Evolutionary conservation across 2,113 vertebrate genomes (phyloP).

Genomic region (Odontophorus gujanensis): DNA sequence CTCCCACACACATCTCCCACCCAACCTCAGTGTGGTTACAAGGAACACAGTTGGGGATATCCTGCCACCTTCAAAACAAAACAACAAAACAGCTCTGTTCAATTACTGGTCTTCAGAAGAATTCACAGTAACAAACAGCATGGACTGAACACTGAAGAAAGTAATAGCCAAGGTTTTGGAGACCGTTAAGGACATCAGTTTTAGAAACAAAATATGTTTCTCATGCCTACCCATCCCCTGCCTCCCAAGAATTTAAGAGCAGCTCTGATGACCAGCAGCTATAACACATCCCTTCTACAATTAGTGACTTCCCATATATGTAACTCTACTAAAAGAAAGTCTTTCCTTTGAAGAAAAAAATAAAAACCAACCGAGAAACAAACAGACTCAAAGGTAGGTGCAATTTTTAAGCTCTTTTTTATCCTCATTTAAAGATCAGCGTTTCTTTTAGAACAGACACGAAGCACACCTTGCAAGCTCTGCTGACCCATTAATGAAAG

Average conservation of each 20-base stretch:
- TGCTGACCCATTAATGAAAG: not conserved
- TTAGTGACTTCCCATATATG: not conserved
- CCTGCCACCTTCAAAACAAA: not conserved
- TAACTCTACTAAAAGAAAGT: not conserved
- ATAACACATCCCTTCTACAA: not conserved
- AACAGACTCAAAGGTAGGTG: not conserved
- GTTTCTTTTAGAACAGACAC: not conserved
- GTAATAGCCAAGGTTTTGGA: not conserved
- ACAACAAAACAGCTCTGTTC: not conserved
- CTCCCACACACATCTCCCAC: not conserved
- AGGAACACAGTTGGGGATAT: not conserved
- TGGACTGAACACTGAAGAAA: not conserved
- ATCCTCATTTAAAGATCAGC: not conserved
- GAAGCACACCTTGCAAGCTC: not conserved
- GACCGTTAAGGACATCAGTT: not conserved
- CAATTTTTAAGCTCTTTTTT: not conserved
- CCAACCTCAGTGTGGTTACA: not conserved
- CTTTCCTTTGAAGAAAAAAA: not conserved
- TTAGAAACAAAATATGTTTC: not conserved
- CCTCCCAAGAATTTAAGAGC: not conserved
- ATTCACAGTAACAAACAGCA: not conserved
- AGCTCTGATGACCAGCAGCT: not conserved
- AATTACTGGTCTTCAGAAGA: not conserved
- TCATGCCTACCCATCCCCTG: not conserved
- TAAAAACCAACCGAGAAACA: not conserved